phyloP scores from a whole-genome alignment of 2,888 invertebrate species.

The Serrognathus titanus region DNA sequence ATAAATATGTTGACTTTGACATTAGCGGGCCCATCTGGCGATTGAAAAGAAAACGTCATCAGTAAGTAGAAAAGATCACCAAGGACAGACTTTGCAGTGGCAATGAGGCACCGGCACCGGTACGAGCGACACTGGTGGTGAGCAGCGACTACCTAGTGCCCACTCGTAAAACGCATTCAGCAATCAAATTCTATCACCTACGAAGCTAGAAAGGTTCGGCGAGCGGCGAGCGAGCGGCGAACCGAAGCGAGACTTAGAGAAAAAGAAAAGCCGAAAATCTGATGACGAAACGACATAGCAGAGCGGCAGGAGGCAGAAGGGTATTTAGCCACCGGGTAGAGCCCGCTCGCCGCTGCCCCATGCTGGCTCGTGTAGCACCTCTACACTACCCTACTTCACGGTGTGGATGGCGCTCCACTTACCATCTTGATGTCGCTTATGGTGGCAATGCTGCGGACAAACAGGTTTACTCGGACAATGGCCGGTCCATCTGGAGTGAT shows the following conservation, averaged over 20 bases:
- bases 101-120: slow-evolving; percentile 28
- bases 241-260: not conserved
- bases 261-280: not conserved
- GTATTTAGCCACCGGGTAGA: slow-evolving; percentile 10
- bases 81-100: slow-evolving; percentile 11
- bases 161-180: slow-evolving; percentile 40
- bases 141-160: slow-evolving; percentile 30
- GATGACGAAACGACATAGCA: not conserved
- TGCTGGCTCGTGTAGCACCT: slow-evolving; percentile 45
- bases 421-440: slow-evolving; percentile 99
- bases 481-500: slow-evolving; percentile 85
- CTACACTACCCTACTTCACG: slow-evolving; percentile 46
- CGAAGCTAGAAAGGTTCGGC: slow-evolving; percentile 41
- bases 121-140: slow-evolving; percentile 25
- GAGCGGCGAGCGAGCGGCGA: slow-evolving; percentile 29
- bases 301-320: slow-evolving; percentile 3
- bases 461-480: slow-evolving; percentile 95
- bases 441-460: slow-evolving; percentile 96
- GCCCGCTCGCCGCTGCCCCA: slow-evolving; percentile 38
- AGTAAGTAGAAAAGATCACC: slow-evolving; percentile 28
- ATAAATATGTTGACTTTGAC: slow-evolving; percentile 98
- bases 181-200: slow-evolving; percentile 45
- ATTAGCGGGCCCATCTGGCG: slow-evolving; percentile 87
- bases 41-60: slow-evolving; percentile 45
- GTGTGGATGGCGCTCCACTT: slow-evolving; percentile 58